These are phyloP conservation scores for Conchocele bisecta DNA, from an alignment of 2,888 invertebrate species.

Conservation along the genomic window DNA sequence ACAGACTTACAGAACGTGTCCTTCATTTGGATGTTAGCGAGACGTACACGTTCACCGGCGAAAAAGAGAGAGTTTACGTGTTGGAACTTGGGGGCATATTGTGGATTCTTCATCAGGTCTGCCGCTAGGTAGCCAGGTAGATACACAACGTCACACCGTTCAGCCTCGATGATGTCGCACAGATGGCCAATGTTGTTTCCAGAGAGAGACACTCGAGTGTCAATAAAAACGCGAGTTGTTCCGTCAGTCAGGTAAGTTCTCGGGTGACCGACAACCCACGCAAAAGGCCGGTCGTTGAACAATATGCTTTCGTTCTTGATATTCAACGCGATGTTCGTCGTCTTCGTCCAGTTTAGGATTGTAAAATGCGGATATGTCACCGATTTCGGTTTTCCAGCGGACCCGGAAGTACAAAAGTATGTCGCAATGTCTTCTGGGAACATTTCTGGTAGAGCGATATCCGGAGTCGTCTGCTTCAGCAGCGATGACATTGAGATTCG, in stretches of 20 bases:
- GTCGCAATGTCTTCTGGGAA: conserved; percentile 45
- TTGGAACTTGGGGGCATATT: conserved; percentile 18
- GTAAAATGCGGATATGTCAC: conserved; percentile 41
- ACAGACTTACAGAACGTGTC: conserved; percentile 14
- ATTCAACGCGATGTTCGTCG: neutral
- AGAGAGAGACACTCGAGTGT: conserved; percentile 27
- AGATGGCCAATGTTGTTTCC: conserved; percentile 29
- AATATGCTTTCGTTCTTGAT: conserved; percentile 13
- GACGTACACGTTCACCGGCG: conserved; percentile 34
- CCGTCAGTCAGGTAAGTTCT: conserved; percentile 39
- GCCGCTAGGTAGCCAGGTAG: conserved; percentile 38
- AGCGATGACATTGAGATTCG: too few relatives aligned
- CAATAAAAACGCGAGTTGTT: conserved; percentile 40
- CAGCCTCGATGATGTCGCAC: conserved; percentile 35
- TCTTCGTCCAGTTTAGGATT: conserved; percentile 33
- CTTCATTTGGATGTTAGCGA: neutral
- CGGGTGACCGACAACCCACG: conserved; percentile 47
- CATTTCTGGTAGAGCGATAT: conserved; percentile 20
- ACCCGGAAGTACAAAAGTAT: conserved; percentile 43
- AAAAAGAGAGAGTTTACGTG: conserved; percentile 21
- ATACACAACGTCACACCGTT: conserved; percentile 42
- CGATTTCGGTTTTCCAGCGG: conserved; percentile 46
- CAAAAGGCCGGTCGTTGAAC: conserved; percentile 43
- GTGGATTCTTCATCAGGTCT: conserved; percentile 22
- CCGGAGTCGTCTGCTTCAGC: neutral